Base-by-base conservation (phyloP, 2,113 vertebrate species). In the Colius striatus region DNA sequence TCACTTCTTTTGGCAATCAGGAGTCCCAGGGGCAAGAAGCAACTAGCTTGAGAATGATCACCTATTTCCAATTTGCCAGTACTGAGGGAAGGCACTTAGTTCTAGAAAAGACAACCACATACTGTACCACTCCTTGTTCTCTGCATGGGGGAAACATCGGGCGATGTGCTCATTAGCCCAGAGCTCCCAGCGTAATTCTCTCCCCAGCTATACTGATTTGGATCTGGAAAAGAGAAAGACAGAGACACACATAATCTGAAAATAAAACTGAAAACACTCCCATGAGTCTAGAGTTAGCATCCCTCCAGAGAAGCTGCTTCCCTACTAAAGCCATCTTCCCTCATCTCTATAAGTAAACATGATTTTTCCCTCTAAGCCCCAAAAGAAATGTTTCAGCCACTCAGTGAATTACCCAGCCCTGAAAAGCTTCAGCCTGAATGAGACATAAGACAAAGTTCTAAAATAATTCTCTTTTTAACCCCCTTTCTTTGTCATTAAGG, bases 101-200 rank as follows among this genome's bases (percentile, higher is more conserved):
- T 54, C 45, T 76, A 96, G 93, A 63, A 73, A 87, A 83, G 79
- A 88, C 83, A 90, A 74, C 51, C 84, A 98, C 99, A 98, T 98
- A 99, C 99, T 21, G 99, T 99, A 97, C 99, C 99, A 55, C 99
- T 99, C n/a, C 99, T 97, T 3, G 98, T 98, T 22, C 99, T 97
- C 93, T 99, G 99, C 95, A 99, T 97, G 2, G 99, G 99, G 95
- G 98, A 98, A 84, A 99, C 96, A 9, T 99, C 99, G 0, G 99
- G 99, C 14, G 99, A 99, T 0, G 98, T 98, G 93, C 99, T 99
- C 99, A 99, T 99, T 21, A 99, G 98, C 32, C 99, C 99, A 1
- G 99, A 99, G 92, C 99, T 99, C 50, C 99, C 99, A 2, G 99
- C 99, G 5, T 99, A 99, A 90, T 99, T 99, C 94, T 99, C 99